These are phyloP conservation scores for Wiebesia pumilae DNA, from an alignment of 1,140 invertebrate genomes.

Conservation along the genomic window DNA sequence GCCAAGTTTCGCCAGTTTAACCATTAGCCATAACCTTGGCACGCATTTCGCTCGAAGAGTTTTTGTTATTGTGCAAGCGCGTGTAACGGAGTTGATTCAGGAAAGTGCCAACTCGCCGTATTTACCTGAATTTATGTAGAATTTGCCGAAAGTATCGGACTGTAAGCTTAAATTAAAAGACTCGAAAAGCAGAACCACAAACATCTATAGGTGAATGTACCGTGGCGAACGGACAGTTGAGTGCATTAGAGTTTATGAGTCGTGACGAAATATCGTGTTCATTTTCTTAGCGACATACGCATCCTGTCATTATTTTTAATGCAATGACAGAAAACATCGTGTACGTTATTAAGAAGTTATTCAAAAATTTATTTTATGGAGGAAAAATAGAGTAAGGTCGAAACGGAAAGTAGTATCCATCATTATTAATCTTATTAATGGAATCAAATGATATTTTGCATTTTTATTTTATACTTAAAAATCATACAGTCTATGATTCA, in stretches of 20 bases:
- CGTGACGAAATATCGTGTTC: background rate
- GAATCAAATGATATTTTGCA: background rate
- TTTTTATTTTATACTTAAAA: background rate
- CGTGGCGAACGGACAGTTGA: background rate
- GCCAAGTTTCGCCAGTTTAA: conserved; percentile 48
- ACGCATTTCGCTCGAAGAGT: background rate
- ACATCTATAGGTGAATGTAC: background rate
- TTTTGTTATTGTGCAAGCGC: background rate
- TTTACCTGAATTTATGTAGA: background rate
- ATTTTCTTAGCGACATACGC: background rate
- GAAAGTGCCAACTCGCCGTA: background rate
- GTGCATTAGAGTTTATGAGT: background rate
- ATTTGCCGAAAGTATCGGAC: background rate
- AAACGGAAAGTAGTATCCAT: background rate
- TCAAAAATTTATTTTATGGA: background rate
- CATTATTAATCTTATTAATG: background rate
- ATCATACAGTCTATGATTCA: too few relatives aligned
- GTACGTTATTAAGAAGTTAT: background rate
- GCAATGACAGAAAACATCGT: background rate
- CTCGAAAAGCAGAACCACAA: background rate
- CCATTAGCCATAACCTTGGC: conserved; percentile 57
- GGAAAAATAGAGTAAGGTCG: background rate
- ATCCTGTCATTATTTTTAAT: conserved; percentile 17
- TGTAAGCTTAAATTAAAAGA: background rate
- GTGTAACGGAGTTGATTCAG: background rate